These are phyloP conservation scores for Acinonyx jubatus DNA, from an alignment of 2,113 vertebrate species.

Conservation along the genomic window DNA sequence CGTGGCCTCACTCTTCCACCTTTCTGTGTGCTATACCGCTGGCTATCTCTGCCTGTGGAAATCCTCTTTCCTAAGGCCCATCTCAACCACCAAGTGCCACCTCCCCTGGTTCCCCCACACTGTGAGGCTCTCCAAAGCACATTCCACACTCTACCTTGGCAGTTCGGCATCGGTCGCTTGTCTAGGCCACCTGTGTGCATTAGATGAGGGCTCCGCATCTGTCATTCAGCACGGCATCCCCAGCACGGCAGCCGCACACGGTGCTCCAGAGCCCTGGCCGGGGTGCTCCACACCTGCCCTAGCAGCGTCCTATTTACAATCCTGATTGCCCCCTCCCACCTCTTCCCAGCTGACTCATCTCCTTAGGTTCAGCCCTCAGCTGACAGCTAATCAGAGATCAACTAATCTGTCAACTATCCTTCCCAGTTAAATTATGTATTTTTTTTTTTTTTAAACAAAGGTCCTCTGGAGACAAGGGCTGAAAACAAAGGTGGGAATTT, in stretches of 20 bases:
- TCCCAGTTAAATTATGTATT: slow-evolving; percentile 7
- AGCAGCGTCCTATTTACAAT: not conserved
- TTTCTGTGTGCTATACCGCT: not conserved
- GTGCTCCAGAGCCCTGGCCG: not conserved
- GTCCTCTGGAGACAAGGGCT: not conserved
- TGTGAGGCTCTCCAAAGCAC: not conserved
- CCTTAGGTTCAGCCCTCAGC: slow-evolving; percentile 18
- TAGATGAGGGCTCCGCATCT: not conserved
- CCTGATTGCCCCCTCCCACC: not conserved
- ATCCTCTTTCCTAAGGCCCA: not conserved
- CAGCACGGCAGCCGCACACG: not conserved
- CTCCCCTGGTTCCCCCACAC: not conserved
- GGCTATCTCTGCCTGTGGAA: not conserved
- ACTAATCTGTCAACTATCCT: not conserved
- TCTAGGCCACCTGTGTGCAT: not conserved
- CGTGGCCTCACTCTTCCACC: not conserved
- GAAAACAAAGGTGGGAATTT: slow-evolving; percentile 20
- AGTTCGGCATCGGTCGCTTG: not conserved
- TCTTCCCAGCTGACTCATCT: slow-evolving; percentile 9
- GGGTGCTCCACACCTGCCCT: not conserved
- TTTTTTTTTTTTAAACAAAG: not conserved
- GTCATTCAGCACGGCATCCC: not conserved
- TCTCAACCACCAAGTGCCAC: not conserved
- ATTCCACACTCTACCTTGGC: not conserved
- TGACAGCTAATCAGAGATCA: slow-evolving; percentile 3